Evolutionary conservation across 2,888 invertebrate genomes (phyloP).

Genomic region (Oxystoma pomonae): DNA sequence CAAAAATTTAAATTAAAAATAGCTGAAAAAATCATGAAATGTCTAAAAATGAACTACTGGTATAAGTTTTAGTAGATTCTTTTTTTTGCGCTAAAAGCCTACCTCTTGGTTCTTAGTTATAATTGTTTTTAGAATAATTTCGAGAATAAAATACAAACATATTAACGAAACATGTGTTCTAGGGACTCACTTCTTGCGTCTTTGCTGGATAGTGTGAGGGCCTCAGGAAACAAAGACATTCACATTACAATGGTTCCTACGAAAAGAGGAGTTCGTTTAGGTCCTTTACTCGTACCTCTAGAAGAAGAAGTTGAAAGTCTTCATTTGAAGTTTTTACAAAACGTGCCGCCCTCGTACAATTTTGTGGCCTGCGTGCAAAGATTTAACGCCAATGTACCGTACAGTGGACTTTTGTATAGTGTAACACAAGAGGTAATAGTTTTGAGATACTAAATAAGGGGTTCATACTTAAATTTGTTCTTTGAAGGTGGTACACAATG

Average conservation of each 20-base stretch:
- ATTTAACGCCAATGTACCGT: constrained; percentile 97
- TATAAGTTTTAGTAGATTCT: too few species aligned
- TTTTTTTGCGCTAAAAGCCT: too few species aligned
- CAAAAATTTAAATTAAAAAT: too few species aligned
- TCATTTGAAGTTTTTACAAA: constrained; percentile 75
- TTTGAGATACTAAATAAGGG: too few species aligned
- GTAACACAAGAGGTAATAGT: constrained; percentile 88
- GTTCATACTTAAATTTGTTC: too few species aligned
- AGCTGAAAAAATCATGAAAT: too few species aligned
- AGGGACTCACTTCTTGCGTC: constrained; percentile 95
- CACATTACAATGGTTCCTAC: constrained; percentile 86
- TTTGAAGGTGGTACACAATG: too few species aligned
- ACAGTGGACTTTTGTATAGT: constrained; percentile 94
- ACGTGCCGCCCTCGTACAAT: constrained; percentile 59
- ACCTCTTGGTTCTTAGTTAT: too few species aligned
- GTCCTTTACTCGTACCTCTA: constrained; percentile 83
- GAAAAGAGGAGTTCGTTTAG: constrained; percentile 80
- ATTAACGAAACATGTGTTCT: too few species aligned
- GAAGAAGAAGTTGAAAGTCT: constrained; percentile 96
- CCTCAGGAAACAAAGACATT: constrained; percentile 94
- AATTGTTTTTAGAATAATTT: constrained; percentile 16
- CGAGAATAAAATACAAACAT: background rate
- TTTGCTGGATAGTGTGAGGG: constrained; percentile 91
- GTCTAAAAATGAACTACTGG: too few species aligned
- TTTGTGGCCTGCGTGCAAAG: constrained; percentile 83